These are phyloP conservation scores for Acrobeloides nanus DNA, from an alignment of 2,888 invertebrate genomes.

Conservation along the genomic window DNA sequence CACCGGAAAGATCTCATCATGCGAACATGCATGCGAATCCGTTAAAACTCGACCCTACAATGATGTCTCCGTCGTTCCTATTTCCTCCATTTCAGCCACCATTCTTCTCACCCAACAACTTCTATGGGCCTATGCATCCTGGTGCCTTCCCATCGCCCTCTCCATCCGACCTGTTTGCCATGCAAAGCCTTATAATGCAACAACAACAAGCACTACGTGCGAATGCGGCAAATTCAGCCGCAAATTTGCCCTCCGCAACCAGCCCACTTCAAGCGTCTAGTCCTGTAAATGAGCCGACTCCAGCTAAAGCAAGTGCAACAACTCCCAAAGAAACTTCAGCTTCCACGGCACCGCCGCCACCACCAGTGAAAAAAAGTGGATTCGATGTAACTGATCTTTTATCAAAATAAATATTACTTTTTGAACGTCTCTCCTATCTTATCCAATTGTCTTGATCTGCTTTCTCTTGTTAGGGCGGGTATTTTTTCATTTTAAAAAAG, in stretches of 20 bases:
- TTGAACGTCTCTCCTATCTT: too few species aligned
- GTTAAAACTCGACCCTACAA: conserved; percentile 5
- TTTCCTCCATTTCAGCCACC: conserved; percentile 20
- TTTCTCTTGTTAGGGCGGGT: too few species aligned
- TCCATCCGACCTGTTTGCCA: conserved; percentile 12
- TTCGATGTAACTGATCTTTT: conserved; percentile 8
- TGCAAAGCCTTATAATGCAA: conserved; percentile 20
- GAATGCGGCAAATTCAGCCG: neutral
- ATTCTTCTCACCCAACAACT: conserved; percentile 13
- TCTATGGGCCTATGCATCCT: neutral
- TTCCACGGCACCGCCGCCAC: too few species aligned
- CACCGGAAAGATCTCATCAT: conserved; percentile 9
- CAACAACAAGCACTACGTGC: too few species aligned
- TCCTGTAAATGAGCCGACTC: conserved; percentile 2
- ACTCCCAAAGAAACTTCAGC: too few species aligned
- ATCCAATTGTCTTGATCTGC: too few species aligned
- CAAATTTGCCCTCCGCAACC: conserved; percentile 1
- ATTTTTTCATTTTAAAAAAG: too few species aligned
- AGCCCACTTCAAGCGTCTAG: conserved; percentile 2
- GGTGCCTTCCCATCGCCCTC: conserved; percentile 11
- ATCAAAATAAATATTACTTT: too few species aligned
- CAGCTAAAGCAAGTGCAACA: too few species aligned
- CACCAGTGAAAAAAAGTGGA: conserved; percentile 7
- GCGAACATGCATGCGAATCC: conserved; percentile 6
- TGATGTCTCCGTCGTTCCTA: conserved; percentile 15